phyloP scores from a whole-genome alignment of 2,888 invertebrate species.

The Apodemia mormo region DNA sequence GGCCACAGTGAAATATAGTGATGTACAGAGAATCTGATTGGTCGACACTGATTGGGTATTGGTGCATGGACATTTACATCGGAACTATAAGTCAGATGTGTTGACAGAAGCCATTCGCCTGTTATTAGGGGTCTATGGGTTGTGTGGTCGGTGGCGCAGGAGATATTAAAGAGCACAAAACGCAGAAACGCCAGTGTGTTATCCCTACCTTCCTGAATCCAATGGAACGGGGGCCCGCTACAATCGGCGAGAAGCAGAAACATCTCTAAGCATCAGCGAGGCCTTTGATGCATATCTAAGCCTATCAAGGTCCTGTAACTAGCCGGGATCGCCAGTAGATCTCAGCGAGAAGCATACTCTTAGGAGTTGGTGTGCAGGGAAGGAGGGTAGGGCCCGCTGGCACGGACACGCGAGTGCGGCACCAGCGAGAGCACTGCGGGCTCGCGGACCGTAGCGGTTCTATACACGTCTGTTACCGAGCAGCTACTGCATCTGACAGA shows the following conservation, averaged over 20 bases:
- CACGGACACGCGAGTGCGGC: neutral
- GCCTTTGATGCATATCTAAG: neutral
- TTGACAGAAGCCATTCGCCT: too few species aligned
- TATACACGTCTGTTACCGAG: too few species aligned
- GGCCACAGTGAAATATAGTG: too few species aligned
- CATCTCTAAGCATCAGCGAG: neutral
- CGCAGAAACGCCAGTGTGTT: neutral
- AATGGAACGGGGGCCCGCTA: neutral
- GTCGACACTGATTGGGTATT: too few species aligned
- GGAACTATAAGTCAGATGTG: too few species aligned
- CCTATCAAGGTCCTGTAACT: neutral
- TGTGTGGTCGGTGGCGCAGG: too few species aligned
- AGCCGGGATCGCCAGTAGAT: neutral
- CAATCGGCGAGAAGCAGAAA: neutral
- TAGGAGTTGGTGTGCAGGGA: neutral
- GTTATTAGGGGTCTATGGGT: too few species aligned
- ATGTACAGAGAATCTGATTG: too few species aligned
- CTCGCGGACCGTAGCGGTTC: neutral
- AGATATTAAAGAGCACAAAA: neutral
- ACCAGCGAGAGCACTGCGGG: neutral
- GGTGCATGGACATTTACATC: too few species aligned
- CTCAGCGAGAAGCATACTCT: neutral
- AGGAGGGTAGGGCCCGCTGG: neutral
- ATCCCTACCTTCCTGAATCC: neutral
- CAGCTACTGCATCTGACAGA: too few species aligned